Conservation (phyloP, 2,113 vertebrate genomes). For the Ceyx margarethae region DNA sequence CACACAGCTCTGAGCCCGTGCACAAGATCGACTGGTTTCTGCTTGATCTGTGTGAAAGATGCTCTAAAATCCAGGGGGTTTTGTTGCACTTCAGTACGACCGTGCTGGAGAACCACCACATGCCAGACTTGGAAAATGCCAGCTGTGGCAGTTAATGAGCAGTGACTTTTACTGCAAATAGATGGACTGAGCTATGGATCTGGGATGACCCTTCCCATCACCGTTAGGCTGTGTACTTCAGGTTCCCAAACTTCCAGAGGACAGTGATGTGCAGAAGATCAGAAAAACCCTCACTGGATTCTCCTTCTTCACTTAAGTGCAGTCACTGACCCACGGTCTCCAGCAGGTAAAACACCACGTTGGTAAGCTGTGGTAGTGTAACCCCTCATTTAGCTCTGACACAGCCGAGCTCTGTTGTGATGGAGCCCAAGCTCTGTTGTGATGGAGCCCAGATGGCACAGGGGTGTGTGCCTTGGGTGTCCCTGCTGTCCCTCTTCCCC, state of each 20-base stretch:
- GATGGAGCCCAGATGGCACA: neutral
- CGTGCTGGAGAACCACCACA: neutral
- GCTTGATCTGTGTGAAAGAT: neutral
- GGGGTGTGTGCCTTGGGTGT: neutral
- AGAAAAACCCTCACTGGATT: neutral
- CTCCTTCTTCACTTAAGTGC: neutral
- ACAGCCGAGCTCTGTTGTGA: neutral
- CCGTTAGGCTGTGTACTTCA: neutral
- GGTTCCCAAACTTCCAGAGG: neutral
- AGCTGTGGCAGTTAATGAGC: neutral
- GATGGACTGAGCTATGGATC: neutral
- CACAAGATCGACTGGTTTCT: neutral
- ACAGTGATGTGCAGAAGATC: neutral
- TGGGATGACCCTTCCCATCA: neutral
- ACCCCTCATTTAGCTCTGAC: neutral
- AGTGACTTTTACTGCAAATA: constrained; percentile 9
- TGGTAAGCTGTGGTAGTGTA: neutral
- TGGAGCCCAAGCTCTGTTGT: neutral
- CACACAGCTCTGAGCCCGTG: neutral
- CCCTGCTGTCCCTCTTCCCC: neutral
- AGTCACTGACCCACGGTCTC: neutral
- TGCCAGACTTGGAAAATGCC: neutral
- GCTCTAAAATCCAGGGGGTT: neutral
- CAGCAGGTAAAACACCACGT: neutral
- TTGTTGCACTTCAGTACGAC: neutral